Conservation (phyloP, 2,113 vertebrate species). For the Bujurquina vittata region DNA sequence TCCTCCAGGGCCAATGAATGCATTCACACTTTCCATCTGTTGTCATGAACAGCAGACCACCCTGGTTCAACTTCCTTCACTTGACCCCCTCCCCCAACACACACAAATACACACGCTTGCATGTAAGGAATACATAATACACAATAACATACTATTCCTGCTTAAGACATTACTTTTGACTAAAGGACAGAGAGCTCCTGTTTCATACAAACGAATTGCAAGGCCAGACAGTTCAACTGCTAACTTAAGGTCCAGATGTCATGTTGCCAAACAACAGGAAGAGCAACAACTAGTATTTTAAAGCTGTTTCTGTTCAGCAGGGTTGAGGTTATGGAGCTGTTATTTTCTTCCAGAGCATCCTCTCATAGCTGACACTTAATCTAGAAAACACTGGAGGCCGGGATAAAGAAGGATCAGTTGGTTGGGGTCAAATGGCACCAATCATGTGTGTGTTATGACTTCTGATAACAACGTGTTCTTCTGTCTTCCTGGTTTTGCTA, state of each 20-base stretch:
- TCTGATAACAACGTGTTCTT: neutral
- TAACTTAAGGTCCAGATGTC: neutral
- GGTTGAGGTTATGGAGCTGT: slow-evolving; percentile 7
- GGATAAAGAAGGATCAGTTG: slow-evolving; percentile 1
- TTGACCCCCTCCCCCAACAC: slow-evolving; percentile 65
- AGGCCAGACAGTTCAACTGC: neutral
- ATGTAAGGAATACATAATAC: slow-evolving; percentile 20
- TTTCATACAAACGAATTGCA: neutral
- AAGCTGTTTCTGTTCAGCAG: slow-evolving; percentile 3
- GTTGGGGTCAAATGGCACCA: slow-evolving; percentile 27
- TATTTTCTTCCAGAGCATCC: slow-evolving; percentile 31
- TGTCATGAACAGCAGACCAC: slow-evolving; percentile 73
- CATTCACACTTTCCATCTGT: slow-evolving; percentile 77
- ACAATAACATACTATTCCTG: slow-evolving; percentile 4
- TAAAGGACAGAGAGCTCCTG: neutral
- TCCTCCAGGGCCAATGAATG: slow-evolving; percentile 53
- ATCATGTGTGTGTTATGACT: neutral
- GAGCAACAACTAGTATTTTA: slow-evolving; percentile 26
- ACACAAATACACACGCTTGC: slow-evolving; percentile 37
- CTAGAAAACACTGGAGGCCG: neutral
- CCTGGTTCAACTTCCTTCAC: slow-evolving; percentile 67
- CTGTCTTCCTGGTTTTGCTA: neutral
- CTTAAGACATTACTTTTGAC: neutral
- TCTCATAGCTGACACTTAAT: slow-evolving; percentile 16
- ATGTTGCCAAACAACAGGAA: slow-evolving; percentile 25